Evolutionary conservation across 2,888 invertebrate species (phyloP), one percentile per base, ranked within the genome.

Genomic region (Pycnomerus fuliginosus): DNA sequence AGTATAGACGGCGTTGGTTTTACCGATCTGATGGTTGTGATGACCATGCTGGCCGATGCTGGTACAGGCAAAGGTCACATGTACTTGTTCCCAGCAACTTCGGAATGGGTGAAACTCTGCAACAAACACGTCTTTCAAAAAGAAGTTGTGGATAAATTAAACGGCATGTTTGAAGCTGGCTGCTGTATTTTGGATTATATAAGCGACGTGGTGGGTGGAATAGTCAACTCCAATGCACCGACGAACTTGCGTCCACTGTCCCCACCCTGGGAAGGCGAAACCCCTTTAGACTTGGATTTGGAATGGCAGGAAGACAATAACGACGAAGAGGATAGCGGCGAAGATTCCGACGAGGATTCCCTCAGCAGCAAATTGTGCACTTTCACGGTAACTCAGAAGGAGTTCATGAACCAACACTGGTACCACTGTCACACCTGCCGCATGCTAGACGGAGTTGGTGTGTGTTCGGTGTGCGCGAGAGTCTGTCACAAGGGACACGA

Each of bases 391-490:
- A 98, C 97, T 0, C 93, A 95, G 33, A 65, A 65, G 64, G 97
- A 98, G 72, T 98, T 95, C 69, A 95, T 95, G 90, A 95, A 94
- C 74, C 97, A 90, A 67, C 93, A 93, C 69, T 92, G 96, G 96
- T 99, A 98, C 75, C 97, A 99, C 73, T 99, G 98, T 69, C 97
- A 98, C 74, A 96, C 97, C 0, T 98, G 98, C 73, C 89, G 90
- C 70, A 98, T 99, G 98, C 85, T 96, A 43, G 97, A 98, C 69
- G 92, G 96, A 3, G 95, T 96, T 1, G 99, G 99, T 0, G 97
- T 98, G 16, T 99, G 99, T 70, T 92, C 95, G 0, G 89, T 97
- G 10, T 99, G 99, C 74, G 98, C 97, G 0, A 80, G 93, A 38
- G 98, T 98, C 4, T 98, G 98, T 66, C 98, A 98, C 70, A 84